phyloP scores from a whole-genome alignment of 1,140 invertebrate genomes.

The Scaptomyza pallida region DNA sequence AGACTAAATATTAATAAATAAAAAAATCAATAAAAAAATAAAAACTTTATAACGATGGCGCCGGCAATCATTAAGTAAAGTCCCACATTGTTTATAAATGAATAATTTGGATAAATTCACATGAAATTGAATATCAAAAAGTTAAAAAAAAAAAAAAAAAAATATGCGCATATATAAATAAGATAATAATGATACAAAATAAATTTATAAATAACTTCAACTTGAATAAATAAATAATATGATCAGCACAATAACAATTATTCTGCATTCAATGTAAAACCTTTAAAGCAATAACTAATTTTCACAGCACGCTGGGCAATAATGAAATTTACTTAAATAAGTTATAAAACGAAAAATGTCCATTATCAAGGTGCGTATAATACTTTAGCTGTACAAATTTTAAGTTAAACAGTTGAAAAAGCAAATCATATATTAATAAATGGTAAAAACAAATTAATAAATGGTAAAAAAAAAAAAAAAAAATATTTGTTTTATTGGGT shows the following conservation, averaged over 20 bases:
- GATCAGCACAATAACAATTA: slow-evolving; percentile 29
- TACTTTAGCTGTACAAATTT: no score
- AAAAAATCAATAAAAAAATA: no score
- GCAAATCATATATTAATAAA: not conserved
- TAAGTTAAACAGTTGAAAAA: not conserved
- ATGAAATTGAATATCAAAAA: slow-evolving; percentile 28
- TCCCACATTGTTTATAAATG: slow-evolving; percentile 30
- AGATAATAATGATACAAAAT: slow-evolving; percentile 27
- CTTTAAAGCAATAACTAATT: slow-evolving; percentile 19
- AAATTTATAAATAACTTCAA: slow-evolving; percentile 38
- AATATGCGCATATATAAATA: slow-evolving; percentile 47
- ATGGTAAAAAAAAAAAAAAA: not conserved
- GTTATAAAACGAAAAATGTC: no score
- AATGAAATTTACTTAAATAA: no score
- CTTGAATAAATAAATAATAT: slow-evolving; percentile 44
- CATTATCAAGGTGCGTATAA: not conserved
- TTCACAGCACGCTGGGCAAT: slow-evolving; percentile 20
- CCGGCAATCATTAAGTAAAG: slow-evolving; percentile 9
- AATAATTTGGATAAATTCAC: slow-evolving; percentile 27
- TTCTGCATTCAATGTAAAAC: slow-evolving; percentile 8
- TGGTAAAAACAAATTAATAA: not conserved
- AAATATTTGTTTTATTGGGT: not conserved
- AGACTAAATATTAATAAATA: slow-evolving; percentile 39
- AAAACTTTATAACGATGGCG: slow-evolving; percentile 14
- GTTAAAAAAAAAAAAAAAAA: slow-evolving; percentile 30